Evolutionary conservation across 1,140 invertebrate species (phyloP).

Genomic region (Drosophila bocqueti): DNA sequence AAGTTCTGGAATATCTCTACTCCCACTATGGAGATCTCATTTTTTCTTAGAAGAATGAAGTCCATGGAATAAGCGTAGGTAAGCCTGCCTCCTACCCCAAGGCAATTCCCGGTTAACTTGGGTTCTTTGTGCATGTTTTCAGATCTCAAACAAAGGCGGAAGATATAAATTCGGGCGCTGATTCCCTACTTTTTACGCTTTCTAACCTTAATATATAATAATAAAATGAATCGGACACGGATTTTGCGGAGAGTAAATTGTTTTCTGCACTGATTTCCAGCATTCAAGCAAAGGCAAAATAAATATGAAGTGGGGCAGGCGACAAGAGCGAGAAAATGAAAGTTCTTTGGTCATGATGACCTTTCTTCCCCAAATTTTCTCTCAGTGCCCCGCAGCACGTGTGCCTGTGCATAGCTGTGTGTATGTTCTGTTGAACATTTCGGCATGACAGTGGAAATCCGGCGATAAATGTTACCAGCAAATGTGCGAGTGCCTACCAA

Average conservation of each 20-base stretch:
- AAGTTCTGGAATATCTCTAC: neutral
- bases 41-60: neutral
- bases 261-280: constrained; percentile 1
- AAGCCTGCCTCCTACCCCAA: neutral
- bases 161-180: too few relatives aligned
- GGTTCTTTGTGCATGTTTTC: too few relatives aligned
- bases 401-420: constrained; percentile 22
- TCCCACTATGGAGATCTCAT: neutral
- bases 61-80: neutral
- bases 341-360: constrained; percentile 55
- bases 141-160: neutral
- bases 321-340: constrained; percentile 37
- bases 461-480: constrained; percentile 83
- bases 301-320: constrained; percentile 17
- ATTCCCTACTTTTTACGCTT: neutral
- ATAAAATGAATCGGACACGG: neutral
- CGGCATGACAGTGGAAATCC: constrained; percentile 83
- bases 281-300: constrained; percentile 8
- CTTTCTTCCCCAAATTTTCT: neutral
- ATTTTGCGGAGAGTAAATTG: neutral
- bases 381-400: constrained; percentile 25
- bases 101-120: neutral
- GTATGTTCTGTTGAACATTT: constrained; percentile 68
- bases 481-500: constrained; percentile 76
- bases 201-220: neutral